A percentile compares a stretch with the other conserved stretches of the same genome.
These are phyloP conservation scores for Thera britannica DNA, from an alignment of 2,888 invertebrate genomes.

Conservation along the genomic window DNA sequence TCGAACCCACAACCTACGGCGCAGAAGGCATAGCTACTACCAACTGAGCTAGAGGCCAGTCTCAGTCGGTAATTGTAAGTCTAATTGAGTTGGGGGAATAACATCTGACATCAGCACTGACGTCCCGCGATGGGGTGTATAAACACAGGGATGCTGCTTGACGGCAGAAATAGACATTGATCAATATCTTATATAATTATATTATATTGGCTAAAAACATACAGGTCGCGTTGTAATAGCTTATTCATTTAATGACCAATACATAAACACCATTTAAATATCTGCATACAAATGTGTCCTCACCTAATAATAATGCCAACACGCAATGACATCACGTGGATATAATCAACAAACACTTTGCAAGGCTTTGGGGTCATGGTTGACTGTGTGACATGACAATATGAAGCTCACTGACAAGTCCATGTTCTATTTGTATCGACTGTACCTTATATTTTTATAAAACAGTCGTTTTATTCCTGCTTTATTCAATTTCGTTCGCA, in stretches of 20 bases:
- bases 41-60: too few relatives aligned
- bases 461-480: constrained; percentile 16
- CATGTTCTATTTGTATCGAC: constrained; percentile 2
- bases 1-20: too few relatives aligned
- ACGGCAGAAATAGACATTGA: too few relatives aligned
- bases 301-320: constrained; percentile 21
- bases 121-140: too few relatives aligned
- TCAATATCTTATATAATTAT: too few relatives aligned
- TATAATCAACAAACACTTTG: constrained; percentile 41
- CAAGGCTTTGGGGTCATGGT: constrained; percentile 44
- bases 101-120: too few relatives aligned
- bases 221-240: too few relatives aligned
- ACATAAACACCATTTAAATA: background rate
- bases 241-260: background rate
- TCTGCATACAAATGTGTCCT: constrained; percentile 26
- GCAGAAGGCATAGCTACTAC: too few relatives aligned
- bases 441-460: constrained; percentile 1
- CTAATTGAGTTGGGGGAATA: too few relatives aligned
- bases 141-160: too few relatives aligned
- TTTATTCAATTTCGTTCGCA: constrained; percentile 19
- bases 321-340: constrained; percentile 38
- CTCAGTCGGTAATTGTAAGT: too few relatives aligned
- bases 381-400: constrained; percentile 38
- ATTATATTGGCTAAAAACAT: too few relatives aligned
- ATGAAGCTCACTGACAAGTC: constrained; percentile 21